A percentile compares a stretch with the other conserved stretches of the same genome.
Evolutionary conservation across 2,888 invertebrate genomes (phyloP).

Genomic region (Cephus pulcher): DNA sequence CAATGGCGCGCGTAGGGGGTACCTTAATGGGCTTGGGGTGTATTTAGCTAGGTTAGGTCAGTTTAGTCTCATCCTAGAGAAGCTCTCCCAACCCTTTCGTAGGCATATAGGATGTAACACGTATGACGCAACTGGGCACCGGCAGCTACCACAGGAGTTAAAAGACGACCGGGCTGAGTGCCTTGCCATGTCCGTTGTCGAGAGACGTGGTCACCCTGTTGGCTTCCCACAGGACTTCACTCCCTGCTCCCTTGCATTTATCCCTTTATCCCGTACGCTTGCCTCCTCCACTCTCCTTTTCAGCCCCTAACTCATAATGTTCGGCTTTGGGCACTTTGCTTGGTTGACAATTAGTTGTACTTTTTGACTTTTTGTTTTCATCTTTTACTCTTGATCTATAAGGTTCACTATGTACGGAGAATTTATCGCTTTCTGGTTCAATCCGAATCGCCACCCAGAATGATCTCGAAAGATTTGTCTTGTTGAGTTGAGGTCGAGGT

Average conservation of each 20-base stretch:
- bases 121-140: conserved; percentile 25
- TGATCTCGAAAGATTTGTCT: too few relatives aligned
- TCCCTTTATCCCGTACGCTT: background rate
- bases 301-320: background rate
- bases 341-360: conserved; percentile 51
- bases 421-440: background rate
- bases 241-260: background rate
- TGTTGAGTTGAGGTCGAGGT: too few relatives aligned
- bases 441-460: too few relatives aligned
- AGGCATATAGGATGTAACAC: background rate
- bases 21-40: background rate
- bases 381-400: too few relatives aligned
- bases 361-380: conserved; percentile 6
- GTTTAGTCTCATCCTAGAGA: background rate
- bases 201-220: conserved; percentile 38
- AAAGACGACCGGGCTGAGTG: conserved; percentile 63
- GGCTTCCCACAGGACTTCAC: conserved; percentile 2
- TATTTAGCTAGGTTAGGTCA: background rate
- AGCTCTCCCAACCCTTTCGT: background rate
- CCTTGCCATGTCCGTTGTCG: conserved; percentile 55
- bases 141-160: conserved; percentile 46
- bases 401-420: too few relatives aligned
- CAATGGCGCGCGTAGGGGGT: conserved; percentile 41
- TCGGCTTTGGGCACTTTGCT: conserved; percentile 48
- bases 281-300: background rate